Percentiles rank a stretch among this genome's conserved stretches.
These are phyloP conservation scores for Ceratotherium simum DNA, from an alignment of 2,113 vertebrate genomes.

Conservation along the genomic window DNA sequence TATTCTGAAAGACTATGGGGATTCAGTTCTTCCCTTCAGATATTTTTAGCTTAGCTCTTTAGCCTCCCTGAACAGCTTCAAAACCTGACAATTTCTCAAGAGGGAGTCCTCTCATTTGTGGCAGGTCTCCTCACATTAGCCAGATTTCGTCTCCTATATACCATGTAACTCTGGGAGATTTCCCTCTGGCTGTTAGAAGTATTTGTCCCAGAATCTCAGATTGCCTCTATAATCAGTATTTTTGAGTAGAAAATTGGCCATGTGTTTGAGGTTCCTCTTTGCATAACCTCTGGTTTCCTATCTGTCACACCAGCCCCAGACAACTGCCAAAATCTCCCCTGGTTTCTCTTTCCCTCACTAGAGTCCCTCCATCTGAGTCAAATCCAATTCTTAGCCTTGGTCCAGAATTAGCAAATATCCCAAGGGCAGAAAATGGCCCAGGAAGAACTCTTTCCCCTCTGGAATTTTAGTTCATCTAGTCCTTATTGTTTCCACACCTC, in stretches of 20 bases:
- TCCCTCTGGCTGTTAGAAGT: background rate
- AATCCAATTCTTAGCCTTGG: too few species aligned
- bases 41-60: background rate
- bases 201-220: background rate
- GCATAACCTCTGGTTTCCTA: background rate
- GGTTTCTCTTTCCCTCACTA: background rate
- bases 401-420: background rate
- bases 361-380: too few species aligned
- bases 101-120: background rate
- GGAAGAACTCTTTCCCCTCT: background rate
- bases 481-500: too few species aligned
- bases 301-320: background rate
- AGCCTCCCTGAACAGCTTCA: background rate
- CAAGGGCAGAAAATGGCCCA: background rate
- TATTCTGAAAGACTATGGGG: background rate
- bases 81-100: background rate
- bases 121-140: background rate
- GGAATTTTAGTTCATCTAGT: too few species aligned
- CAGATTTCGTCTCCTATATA: background rate
- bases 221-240: background rate
- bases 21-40: background rate
- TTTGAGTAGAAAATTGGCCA: background rate
- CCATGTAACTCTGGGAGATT: background rate
- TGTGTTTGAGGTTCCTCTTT: background rate
- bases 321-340: background rate